These are phyloP conservation scores for Cordilura impudica DNA, from an alignment of 2,888 invertebrate species.

Conservation along the genomic window DNA sequence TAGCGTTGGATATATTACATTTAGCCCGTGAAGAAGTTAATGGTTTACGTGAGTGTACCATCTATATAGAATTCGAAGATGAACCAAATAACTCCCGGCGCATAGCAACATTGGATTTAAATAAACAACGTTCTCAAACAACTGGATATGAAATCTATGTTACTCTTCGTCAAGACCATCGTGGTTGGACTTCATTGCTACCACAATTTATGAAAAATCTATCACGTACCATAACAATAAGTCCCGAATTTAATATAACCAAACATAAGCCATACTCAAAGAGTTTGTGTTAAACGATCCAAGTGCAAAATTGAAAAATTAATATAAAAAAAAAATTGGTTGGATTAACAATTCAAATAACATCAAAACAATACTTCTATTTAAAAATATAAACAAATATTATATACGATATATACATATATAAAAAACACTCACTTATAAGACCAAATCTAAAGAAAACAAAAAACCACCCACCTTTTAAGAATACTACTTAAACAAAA, in stretches of 20 bases:
- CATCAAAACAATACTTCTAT: conserved; percentile 32
- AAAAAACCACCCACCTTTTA: conserved; percentile 61
- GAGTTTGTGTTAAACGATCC: conserved; percentile 55
- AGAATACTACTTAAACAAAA: conserved; percentile 56
- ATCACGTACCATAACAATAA: conserved; percentile 75
- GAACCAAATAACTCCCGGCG: conserved; percentile 74
- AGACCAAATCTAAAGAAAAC: conserved; percentile 10
- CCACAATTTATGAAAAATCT: conserved; percentile 75
- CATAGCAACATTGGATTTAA: conserved; percentile 72
- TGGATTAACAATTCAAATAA: conserved; percentile 40
- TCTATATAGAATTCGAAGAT: conserved; percentile 74
- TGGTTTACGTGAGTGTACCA: conserved; percentile 74
- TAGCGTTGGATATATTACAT: conserved; percentile 73
- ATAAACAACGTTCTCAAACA: conserved; percentile 64
- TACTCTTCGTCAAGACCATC: conserved; percentile 74
- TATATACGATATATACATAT: conserved; percentile 14
- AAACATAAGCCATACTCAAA: conserved; percentile 73
- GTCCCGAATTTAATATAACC: conserved; percentile 74
- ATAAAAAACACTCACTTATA: conserved; percentile 20
- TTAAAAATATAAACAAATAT: conserved; percentile 15
- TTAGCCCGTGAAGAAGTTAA: conserved; percentile 73
- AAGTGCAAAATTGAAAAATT: conserved; percentile 25
- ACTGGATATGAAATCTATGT: conserved; percentile 74
- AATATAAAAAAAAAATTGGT: conserved; percentile 25
- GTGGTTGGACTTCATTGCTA: conserved; percentile 74